Conservation (phyloP, 1,140 invertebrate species). For the Meteorus sp. region DNA sequence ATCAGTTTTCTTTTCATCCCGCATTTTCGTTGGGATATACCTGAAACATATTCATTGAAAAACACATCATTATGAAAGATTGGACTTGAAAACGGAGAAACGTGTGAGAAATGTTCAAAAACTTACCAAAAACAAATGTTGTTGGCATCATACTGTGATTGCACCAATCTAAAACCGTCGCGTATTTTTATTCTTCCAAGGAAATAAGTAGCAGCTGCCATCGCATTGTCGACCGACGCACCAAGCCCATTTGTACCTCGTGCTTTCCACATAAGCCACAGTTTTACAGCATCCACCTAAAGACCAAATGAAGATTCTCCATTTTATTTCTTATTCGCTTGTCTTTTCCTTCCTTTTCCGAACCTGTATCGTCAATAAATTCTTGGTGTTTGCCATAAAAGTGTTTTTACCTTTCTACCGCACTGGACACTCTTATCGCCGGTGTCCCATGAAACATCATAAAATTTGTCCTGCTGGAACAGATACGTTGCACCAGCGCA, state of each 20-base stretch:
- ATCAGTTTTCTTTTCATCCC: constrained; percentile 62
- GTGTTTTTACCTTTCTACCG: constrained; percentile 72
- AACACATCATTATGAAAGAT: neutral
- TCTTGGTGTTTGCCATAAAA: constrained; percentile 10
- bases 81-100: too few relatives aligned
- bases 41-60: constrained; percentile 29
- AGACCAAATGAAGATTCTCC: neutral
- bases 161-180: constrained; percentile 66
- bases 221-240: constrained; percentile 66
- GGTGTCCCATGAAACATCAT: constrained; percentile 86
- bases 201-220: constrained; percentile 66
- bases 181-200: constrained; percentile 53
- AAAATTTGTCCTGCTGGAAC: constrained; percentile 93
- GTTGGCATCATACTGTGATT: constrained; percentile 69
- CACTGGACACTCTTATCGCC: constrained; percentile 94
- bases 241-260: constrained; percentile 66
- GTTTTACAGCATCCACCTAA: constrained; percentile 85
- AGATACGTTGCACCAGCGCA: constrained; percentile 80
- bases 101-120: neutral
- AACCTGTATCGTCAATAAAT: neutral
- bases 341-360: too few relatives aligned
- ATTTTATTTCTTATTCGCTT: too few relatives aligned
- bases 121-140: constrained; percentile 90
- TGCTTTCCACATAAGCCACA: constrained; percentile 92
- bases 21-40: constrained; percentile 76